Evolutionary conservation across 2,888 invertebrate genomes (phyloP).

Genomic region (Sisyra terminalis): DNA sequence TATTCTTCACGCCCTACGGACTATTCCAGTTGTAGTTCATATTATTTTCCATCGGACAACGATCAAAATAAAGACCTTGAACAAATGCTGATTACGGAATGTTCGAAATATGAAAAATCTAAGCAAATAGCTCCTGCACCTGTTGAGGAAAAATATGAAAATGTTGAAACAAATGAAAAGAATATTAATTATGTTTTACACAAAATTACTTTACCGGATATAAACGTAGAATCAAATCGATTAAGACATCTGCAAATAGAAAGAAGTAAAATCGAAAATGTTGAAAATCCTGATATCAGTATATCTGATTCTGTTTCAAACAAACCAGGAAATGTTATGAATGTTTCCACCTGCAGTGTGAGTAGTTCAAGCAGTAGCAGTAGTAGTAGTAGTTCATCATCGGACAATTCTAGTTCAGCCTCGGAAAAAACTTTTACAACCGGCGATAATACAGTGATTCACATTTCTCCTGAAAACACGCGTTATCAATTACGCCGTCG

Average conservation of each 20-base stretch:
- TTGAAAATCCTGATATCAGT: not conserved
- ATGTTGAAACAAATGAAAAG: not conserved
- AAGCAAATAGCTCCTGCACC: not conserved
- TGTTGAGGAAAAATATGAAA: slow-evolving; percentile 2
- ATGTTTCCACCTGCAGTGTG: too few species aligned
- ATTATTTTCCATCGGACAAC: slow-evolving; percentile 25
- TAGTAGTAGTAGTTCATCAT: not conserved
- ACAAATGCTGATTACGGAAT: slow-evolving; percentile 20
- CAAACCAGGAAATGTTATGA: not conserved
- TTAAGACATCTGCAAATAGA: not conserved
- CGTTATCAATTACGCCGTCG: too few species aligned
- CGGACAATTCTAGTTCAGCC: not conserved
- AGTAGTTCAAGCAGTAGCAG: not conserved
- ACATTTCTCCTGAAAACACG: not conserved
- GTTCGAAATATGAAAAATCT: slow-evolving; percentile 11
- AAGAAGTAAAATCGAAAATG: not conserved
- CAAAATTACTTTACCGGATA: slow-evolving; percentile 5
- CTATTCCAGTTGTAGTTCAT: slow-evolving; percentile 25
- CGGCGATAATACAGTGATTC: slow-evolving; percentile 1
- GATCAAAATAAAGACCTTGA: slow-evolving; percentile 22
- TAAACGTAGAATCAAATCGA: not conserved
- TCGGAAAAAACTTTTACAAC: not conserved
- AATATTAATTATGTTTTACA: slow-evolving; percentile 2
- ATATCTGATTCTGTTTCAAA: not conserved
- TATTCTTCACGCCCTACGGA: slow-evolving; percentile 21